Evolutionary conservation across 1,140 invertebrate genomes (phyloP).

Genomic region (Gryllus bimaculatus): DNA sequence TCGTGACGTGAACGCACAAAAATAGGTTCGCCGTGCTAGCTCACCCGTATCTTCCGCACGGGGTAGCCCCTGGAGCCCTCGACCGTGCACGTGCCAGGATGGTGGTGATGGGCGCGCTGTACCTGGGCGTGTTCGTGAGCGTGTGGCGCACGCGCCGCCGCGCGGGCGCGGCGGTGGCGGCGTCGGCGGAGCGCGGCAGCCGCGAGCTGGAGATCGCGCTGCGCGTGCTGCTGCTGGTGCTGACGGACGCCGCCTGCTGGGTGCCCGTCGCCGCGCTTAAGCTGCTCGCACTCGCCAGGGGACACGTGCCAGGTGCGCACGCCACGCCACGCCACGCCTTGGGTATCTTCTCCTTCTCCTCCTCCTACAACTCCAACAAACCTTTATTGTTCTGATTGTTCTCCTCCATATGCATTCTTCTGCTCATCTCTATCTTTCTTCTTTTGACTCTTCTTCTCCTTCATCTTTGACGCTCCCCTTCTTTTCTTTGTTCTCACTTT

Average conservation of each 20-base stretch:
- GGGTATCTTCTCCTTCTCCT: neutral
- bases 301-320: constrained; percentile 42
- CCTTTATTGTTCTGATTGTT: neutral
- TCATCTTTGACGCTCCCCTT: no score
- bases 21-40: no score
- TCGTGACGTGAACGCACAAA: no score
- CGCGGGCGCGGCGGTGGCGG: constrained; percentile 18
- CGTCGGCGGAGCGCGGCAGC: constrained; percentile 45
- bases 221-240: constrained; percentile 65
- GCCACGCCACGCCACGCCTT: neutral
- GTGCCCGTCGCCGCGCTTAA: constrained; percentile 62
- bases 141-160: constrained; percentile 48
- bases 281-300: constrained; percentile 46
- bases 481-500: no score
- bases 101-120: constrained; percentile 50
- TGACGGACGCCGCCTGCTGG: constrained; percentile 67
- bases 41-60: no score
- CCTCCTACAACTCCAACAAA: neutral
- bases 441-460: neutral
- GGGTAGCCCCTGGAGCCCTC: no score
- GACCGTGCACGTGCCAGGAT: no score
- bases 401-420: neutral
- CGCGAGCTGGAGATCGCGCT: constrained; percentile 58
- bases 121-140: constrained; percentile 53
- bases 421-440: neutral